These are phyloP conservation scores for Cephus sareptanus DNA, from an alignment of 2,888 invertebrate genomes.

Conservation along the genomic window DNA sequence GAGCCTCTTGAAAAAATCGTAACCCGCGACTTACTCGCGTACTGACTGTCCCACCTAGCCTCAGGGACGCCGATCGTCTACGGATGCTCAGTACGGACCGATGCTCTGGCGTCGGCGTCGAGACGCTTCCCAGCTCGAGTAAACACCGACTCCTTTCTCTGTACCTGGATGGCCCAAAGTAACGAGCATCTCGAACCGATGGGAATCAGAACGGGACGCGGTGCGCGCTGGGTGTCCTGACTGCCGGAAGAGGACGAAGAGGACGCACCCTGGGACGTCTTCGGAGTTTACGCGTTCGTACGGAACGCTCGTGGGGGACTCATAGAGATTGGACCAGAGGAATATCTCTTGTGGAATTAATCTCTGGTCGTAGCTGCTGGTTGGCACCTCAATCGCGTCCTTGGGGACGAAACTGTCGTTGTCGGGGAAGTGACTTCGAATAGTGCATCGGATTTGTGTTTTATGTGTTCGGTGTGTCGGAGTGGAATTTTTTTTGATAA, in stretches of 20 bases:
- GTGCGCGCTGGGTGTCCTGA: background rate
- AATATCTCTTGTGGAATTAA: background rate
- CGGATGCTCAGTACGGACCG: background rate
- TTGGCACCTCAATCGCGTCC: background rate
- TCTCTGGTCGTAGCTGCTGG: background rate
- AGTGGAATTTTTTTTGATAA: background rate
- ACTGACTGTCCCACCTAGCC: background rate
- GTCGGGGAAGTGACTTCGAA: background rate
- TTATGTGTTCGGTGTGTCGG: background rate
- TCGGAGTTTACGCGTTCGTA: background rate
- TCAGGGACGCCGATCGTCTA: background rate
- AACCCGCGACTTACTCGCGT: background rate
- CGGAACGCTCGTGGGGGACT: background rate
- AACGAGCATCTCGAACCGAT: background rate
- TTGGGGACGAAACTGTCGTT: background rate
- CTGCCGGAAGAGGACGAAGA: background rate
- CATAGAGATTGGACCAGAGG: background rate
- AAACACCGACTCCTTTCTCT: background rate
- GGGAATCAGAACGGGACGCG: background rate
- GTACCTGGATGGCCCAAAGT: background rate
- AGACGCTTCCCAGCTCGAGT: background rate
- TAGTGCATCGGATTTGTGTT: background rate
- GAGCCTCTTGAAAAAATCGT: background rate
- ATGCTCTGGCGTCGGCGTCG: background rate
- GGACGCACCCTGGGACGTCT: background rate